A percentile compares a stretch with the other conserved stretches of the same genome.
Evolutionary conservation across 1,140 invertebrate genomes (phyloP).

Genomic region (Lepeophtheirus salmonis): DNA sequence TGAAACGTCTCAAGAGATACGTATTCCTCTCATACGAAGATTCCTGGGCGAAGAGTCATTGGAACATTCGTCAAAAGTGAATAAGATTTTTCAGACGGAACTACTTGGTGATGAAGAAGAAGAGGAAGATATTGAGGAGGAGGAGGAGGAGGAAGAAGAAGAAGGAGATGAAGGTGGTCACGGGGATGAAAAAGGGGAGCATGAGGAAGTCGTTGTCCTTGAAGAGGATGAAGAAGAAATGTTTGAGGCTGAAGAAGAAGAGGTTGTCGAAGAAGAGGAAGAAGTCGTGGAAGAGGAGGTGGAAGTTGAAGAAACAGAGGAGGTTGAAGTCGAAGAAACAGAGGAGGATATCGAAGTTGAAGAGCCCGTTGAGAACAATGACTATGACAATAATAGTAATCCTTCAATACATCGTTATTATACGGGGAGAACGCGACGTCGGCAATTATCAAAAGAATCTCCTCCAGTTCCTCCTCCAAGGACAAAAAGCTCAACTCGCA

Average conservation of each 20-base stretch:
- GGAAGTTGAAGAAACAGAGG: neutral
- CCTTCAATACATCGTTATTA: neutral
- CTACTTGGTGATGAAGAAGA: neutral
- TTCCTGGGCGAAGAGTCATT: neutral
- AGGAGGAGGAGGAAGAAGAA: neutral
- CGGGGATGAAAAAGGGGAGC: neutral
- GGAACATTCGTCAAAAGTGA: neutral
- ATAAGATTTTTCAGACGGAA: neutral
- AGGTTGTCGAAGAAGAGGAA: neutral
- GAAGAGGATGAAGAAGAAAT: neutral
- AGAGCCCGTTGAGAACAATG: neutral
- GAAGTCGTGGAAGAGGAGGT: neutral
- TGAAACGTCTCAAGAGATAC: neutral
- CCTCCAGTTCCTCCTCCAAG: conserved; percentile 16
- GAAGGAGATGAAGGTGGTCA: neutral
- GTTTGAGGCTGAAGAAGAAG: neutral
- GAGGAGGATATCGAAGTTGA: neutral
- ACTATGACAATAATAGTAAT: neutral
- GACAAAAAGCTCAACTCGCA: conserved; percentile 13
- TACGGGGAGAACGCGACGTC: neutral
- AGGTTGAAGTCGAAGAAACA: neutral
- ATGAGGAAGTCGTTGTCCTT: neutral
- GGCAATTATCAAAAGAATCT: neutral
- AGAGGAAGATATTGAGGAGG: neutral
- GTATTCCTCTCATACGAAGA: neutral